Percentiles rank a stretch among this genome's conserved stretches.
Evolutionary conservation across 2,888 invertebrate species (phyloP).

Genomic region (Alitta virens): DNA sequence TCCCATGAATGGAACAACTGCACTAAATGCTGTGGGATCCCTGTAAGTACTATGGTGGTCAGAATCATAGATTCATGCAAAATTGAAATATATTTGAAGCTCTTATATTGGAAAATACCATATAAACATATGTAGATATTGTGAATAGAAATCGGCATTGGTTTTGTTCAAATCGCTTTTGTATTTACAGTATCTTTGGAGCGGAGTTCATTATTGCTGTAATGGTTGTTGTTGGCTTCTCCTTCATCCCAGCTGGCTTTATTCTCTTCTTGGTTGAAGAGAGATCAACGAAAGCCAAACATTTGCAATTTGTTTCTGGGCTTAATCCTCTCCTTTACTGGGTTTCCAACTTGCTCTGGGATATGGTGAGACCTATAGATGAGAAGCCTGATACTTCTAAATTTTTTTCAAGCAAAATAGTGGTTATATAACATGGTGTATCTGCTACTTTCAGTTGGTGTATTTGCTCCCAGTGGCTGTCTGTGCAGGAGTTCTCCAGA

Average conservation of each 20-base stretch:
- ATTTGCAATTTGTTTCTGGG: conserved; percentile 27
- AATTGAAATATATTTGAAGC: neutral
- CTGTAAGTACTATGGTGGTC: conserved; percentile 4
- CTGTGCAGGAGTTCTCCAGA: conserved; percentile 68
- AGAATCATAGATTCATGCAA: neutral
- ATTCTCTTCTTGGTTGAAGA: conserved; percentile 14
- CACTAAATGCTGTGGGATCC: conserved; percentile 7
- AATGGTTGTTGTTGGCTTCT: conserved; percentile 9
- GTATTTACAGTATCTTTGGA: conserved; percentile 10
- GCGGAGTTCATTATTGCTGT: conserved; percentile 15
- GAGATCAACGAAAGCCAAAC: conserved; percentile 8
- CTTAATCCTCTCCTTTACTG: conserved; percentile 69
- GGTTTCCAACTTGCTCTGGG: conserved; percentile 69
- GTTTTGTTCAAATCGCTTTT: neutral
- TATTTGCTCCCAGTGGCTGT: conserved; percentile 67
- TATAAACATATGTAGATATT: neutral
- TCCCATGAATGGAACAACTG: conserved; percentile 25
- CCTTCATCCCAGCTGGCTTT: conserved; percentile 19
- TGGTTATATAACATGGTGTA: too few species aligned
- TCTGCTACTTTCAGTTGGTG: conserved; percentile 54
- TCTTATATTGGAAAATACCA: neutral
- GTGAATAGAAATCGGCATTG: neutral
- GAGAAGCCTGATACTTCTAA: too few species aligned
- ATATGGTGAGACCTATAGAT: conserved; percentile 58
- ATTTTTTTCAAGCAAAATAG: too few species aligned